Evolutionary conservation across 1,140 invertebrate genomes (phyloP).

Genomic region (Hesperophylax magnus): DNA sequence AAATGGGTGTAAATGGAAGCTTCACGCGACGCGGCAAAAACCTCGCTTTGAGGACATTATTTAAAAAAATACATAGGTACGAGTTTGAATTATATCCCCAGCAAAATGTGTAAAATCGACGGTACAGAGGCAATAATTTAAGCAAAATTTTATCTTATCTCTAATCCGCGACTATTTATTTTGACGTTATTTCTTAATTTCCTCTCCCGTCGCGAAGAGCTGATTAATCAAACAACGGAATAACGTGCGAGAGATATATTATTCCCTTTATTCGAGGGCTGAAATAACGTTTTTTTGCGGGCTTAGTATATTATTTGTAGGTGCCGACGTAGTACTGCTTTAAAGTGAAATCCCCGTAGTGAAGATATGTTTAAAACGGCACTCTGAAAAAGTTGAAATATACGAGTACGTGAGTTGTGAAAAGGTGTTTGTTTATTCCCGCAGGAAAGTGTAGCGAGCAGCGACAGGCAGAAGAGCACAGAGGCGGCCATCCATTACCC

Average conservation of each 20-base stretch:
- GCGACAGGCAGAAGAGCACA: constrained; percentile 22
- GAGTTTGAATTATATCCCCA: too few relatives aligned
- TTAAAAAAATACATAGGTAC: not conserved
- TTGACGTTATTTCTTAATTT: constrained; percentile 36
- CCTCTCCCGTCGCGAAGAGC: constrained; percentile 24
- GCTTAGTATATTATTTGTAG: constrained; percentile 18
- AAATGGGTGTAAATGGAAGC: constrained; percentile 15
- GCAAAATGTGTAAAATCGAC: constrained; percentile 3
- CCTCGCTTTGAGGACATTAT: not conserved
- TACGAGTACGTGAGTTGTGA: constrained; percentile 13
- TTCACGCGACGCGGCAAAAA: constrained; percentile 5
- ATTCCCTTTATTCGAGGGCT: constrained; percentile 16
- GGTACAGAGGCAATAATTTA: not conserved
- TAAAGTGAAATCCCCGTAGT: constrained; percentile 36
- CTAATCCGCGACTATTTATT: constrained; percentile 25
- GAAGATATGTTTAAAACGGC: constrained; percentile 35
- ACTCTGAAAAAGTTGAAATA: constrained; percentile 39
- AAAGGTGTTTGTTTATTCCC: constrained; percentile 39
- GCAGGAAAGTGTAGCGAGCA: constrained; percentile 1
- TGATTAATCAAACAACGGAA: constrained; percentile 32
- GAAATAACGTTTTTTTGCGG: constrained; percentile 25
- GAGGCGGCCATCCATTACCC: constrained; percentile 30
- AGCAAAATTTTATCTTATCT: constrained; percentile 21
- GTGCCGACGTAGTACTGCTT: constrained; percentile 3
- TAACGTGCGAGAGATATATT: constrained; percentile 31